phyloP scores from a whole-genome alignment of 2,797 vertebrate genomes.

The Rhinogobio ventralis region DNA sequence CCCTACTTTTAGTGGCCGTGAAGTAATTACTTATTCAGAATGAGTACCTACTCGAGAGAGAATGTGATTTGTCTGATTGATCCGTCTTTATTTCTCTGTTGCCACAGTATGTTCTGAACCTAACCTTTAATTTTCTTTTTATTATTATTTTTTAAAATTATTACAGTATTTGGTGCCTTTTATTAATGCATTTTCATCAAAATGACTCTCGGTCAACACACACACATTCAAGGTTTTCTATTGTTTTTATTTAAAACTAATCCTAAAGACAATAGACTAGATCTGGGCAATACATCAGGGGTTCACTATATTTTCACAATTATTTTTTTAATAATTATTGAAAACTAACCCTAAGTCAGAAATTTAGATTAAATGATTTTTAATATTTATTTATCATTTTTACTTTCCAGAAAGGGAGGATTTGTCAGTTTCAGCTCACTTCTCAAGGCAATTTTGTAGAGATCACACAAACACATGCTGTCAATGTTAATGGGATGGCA shows the following conservation, averaged over 20 bases:
- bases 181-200: no score
- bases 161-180: no score
- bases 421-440: not conserved
- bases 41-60: not conserved
- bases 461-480: not conserved
- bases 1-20: not conserved
- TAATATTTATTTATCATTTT: no score
- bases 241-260: not conserved
- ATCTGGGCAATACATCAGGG: not conserved
- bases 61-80: not conserved
- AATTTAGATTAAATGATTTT: not conserved
- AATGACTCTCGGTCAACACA: no score
- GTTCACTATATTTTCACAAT: not conserved
- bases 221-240: no score
- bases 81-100: not conserved
- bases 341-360: no score
- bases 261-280: not conserved
- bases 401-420: not conserved
- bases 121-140: no score
- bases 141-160: no score
- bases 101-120: no score
- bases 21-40: not conserved
- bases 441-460: not conserved
- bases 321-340: no score
- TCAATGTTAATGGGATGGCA: conserved; percentile 55